Conservation (phyloP, 2,888 invertebrate genomes). For the Magallana nippona region DNA sequence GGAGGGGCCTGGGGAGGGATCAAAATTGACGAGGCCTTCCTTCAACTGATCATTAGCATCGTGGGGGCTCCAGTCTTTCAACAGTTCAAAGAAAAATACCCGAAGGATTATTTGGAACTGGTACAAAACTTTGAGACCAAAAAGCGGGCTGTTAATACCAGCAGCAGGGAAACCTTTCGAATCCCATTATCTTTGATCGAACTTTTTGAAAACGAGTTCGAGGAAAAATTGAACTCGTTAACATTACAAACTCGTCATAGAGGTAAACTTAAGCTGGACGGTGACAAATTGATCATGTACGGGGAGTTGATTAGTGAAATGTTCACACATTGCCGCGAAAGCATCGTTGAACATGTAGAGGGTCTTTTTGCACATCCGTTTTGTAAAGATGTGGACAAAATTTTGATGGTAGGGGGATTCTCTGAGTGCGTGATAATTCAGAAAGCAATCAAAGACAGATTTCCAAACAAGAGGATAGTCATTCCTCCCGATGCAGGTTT, state of each 20-base stretch:
- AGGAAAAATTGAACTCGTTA: slow-evolving; percentile 21
- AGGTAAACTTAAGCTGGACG: slow-evolving; percentile 33
- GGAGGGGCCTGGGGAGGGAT: slow-evolving; percentile 55
- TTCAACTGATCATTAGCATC: slow-evolving; percentile 41
- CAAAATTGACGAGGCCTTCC: slow-evolving; percentile 48
- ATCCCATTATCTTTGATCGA: slow-evolving; percentile 44
- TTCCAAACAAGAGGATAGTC: slow-evolving; percentile 52
- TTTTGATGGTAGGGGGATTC: slow-evolving; percentile 62
- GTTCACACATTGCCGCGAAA: slow-evolving; percentile 50
- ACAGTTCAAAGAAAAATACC: slow-evolving; percentile 40
- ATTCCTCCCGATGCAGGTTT: slow-evolving; percentile 58
- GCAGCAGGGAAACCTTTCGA: slow-evolving; percentile 26
- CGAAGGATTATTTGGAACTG: slow-evolving; percentile 46
- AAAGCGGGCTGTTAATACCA: slow-evolving; percentile 38
- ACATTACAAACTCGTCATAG: slow-evolving; percentile 36
- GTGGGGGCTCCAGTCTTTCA: slow-evolving; percentile 43
- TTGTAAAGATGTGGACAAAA: slow-evolving; percentile 51
- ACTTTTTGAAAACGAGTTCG: slow-evolving; percentile 39
- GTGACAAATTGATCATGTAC: slow-evolving; percentile 50
- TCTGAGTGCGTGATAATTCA: slow-evolving; percentile 58
- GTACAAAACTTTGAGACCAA: slow-evolving; percentile 48
- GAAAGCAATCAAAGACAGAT: slow-evolving; percentile 46
- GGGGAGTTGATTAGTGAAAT: slow-evolving; percentile 48
- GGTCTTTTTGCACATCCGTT: slow-evolving; percentile 45
- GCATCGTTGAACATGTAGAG: slow-evolving; percentile 51